Percentiles rank a stretch among this genome's conserved stretches.
Conservation (phyloP, 2,797 vertebrate genomes). For the Stomatorhinus walkeri region DNA sequence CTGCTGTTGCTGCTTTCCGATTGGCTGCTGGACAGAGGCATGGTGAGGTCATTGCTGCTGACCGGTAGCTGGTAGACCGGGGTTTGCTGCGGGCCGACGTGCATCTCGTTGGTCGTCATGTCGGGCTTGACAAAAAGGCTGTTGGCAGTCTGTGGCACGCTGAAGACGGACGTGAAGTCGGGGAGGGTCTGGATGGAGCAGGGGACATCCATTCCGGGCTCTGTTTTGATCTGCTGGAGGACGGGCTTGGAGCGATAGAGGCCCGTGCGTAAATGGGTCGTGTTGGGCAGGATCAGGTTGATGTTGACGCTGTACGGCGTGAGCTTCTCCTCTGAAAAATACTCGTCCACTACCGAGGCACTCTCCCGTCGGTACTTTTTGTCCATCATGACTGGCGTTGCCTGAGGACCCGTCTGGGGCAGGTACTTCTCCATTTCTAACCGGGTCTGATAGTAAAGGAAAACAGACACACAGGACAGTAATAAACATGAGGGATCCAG, state of each 20-base stretch:
- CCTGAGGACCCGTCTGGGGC: constrained; percentile 42
- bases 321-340: constrained; percentile 75
- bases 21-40: constrained; percentile 57
- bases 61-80: constrained; percentile 78
- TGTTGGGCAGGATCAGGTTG: constrained; percentile 79
- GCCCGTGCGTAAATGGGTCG: constrained; percentile 77
- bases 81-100: constrained; percentile 62
- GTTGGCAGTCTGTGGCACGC: constrained; percentile 70
- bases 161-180: constrained; percentile 88
- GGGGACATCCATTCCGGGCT: constrained; percentile 67
- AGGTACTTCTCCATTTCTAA: constrained; percentile 84
- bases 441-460: constrained; percentile 43
- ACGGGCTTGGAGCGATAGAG: constrained; percentile 63
- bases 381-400: constrained; percentile 48
- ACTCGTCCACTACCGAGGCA: constrained; percentile 82
- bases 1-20: constrained; percentile 46
- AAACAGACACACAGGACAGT: not conserved
- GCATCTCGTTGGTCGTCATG: constrained; percentile 56
- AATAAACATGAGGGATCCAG: not conserved
- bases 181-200: constrained; percentile 69
- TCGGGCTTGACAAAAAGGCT: constrained; percentile 81
- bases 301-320: constrained; percentile 82
- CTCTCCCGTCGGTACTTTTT: constrained; percentile 81
- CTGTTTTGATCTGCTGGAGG: constrained; percentile 70
- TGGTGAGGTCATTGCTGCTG: constrained; percentile 53